Base-by-base conservation (phyloP, 1,140 invertebrate species). In the Venustaconcha ellipsiformis region DNA sequence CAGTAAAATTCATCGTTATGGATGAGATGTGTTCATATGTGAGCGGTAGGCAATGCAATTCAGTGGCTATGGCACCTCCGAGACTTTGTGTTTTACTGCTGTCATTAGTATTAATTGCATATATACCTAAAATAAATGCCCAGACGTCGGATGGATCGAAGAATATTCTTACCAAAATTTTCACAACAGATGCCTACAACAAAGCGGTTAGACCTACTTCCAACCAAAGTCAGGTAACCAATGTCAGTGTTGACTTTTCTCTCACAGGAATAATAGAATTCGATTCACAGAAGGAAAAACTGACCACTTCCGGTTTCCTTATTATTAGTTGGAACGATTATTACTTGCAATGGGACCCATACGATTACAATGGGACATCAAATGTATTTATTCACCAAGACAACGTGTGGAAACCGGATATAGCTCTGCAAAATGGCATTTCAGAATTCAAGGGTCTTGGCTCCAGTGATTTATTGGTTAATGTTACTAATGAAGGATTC, bases 361-460 rank as follows among this genome's bases (percentile, higher is more conserved):
- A 1, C n/a, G 15, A 69, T 57, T 69, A 57, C 23, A 20, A 57
- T 14, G 67, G 67, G 48, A 69, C 30, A 18, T 20, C 17, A 5
- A 23, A 11, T 2, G 8, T 15, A 26, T 20, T 30, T 15, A 23
- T 20, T 26, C 64, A n/a, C 6, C 64, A 66, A 18, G 55, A 72
- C 37, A 20, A 55, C 20, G 62, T 72, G 37, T 72, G 71, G 71
- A 64, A 65, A 18, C 71, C 71, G 15, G 71, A 65, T 23, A 56
- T 72, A 14, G 15, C 71, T 56, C 62, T 72, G 18, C 64, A 72
- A 56, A 72, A 72, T 57, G 64, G 60, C 12, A 23, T 56, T 15
- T 18, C 55, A 15, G 71, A 72, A 20, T 72, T 55, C 62, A 72
- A 72, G 48, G 60, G 6, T n/a, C 60, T 72, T n/a, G 71, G 71